Conservation (phyloP, 2,113 vertebrate species). For the Bos javanicus region DNA sequence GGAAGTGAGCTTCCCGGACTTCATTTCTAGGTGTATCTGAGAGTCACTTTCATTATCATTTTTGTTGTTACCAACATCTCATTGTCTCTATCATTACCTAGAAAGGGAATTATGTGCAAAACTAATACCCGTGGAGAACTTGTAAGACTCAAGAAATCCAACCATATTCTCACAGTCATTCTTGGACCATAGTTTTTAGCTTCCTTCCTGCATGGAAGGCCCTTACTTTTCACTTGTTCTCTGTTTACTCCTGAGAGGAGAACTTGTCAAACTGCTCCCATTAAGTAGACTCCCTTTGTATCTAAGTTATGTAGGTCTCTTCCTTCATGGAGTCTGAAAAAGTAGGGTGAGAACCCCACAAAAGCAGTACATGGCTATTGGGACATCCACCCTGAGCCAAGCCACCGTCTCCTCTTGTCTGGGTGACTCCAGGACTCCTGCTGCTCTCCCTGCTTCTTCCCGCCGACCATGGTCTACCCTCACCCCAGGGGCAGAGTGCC, state of each 20-base stretch:
- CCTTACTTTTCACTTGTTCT: neutral
- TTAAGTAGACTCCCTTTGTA: neutral
- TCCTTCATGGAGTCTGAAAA: neutral
- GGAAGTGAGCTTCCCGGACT: neutral
- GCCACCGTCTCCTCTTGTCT: neutral
- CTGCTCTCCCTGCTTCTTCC: neutral
- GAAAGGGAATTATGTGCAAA: neutral
- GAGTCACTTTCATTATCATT: neutral
- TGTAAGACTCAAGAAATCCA: neutral
- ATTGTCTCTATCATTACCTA: neutral
- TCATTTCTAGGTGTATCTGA: neutral
- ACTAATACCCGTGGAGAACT: neutral
- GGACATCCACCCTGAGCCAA: neutral
- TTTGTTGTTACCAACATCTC: neutral
- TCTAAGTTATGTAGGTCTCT: neutral
- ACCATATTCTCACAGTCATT: neutral
- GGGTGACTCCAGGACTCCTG: neutral
- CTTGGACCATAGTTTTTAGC: neutral
- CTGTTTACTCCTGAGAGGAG: neutral
- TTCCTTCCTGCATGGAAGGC: neutral
- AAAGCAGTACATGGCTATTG: fast-evolving
- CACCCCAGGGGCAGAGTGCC: neutral
- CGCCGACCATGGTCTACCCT: neutral
- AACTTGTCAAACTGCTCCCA: neutral
- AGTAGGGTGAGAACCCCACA: neutral